These are phyloP conservation scores for Automeris io DNA, from an alignment of 2,888 invertebrate genomes.

Conservation along the genomic window DNA sequence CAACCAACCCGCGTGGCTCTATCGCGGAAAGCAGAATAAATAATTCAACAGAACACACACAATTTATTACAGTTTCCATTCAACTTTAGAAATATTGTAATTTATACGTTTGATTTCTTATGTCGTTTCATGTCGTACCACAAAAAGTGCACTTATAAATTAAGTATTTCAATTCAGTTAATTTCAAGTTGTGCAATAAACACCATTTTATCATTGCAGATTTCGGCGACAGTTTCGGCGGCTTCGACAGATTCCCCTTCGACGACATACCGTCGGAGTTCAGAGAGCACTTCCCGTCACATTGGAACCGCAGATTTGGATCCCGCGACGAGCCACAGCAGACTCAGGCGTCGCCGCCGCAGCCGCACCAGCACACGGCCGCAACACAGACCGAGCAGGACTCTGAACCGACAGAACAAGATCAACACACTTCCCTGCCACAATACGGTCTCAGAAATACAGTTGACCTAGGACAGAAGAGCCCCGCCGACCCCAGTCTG, in stretches of 20 bases:
- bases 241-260: slow-evolving; percentile 74
- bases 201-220: slow-evolving; percentile 57
- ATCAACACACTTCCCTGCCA: slow-evolving; percentile 56
- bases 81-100: no score
- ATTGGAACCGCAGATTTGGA: slow-evolving; percentile 61
- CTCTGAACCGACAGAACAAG: slow-evolving; percentile 32
- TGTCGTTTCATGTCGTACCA: no score
- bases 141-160: no score
- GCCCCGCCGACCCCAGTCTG: slow-evolving; percentile 68
- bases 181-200: slow-evolving; percentile 38
- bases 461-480: slow-evolving; percentile 85
- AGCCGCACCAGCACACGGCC: slow-evolving; percentile 45
- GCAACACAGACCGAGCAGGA: slow-evolving; percentile 61
- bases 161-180: no score
- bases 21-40: no score
- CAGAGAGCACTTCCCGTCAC: slow-evolving; percentile 65
- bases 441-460: slow-evolving; percentile 86
- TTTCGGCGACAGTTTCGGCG: slow-evolving; percentile 64
- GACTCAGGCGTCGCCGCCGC: slow-evolving; percentile 28
- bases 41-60: no score
- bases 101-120: no score
- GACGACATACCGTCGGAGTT: slow-evolving; percentile 72
- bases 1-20: no score
- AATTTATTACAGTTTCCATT: no score
- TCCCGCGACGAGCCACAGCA: slow-evolving; percentile 46